Conservation (phyloP, 2,113 vertebrate species). For the Grus americana region DNA sequence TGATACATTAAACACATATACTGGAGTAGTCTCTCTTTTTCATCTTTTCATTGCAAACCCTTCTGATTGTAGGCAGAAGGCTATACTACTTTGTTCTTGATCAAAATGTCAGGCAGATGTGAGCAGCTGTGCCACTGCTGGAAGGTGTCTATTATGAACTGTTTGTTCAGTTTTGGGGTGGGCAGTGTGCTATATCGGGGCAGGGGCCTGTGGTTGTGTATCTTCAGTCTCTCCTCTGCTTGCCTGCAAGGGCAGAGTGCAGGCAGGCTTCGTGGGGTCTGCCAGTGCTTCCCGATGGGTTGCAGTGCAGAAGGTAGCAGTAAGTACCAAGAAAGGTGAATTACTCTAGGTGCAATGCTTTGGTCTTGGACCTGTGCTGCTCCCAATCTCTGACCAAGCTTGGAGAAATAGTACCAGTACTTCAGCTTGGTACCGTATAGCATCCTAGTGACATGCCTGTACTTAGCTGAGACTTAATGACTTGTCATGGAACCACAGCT, state of each 20-base stretch:
- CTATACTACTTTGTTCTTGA: background rate
- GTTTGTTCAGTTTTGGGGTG: background rate
- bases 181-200: fast-evolving
- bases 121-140: background rate
- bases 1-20: background rate
- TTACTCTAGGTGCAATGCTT: background rate
- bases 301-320: background rate
- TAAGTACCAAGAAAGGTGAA: background rate
- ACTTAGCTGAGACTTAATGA: background rate
- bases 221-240: background rate
- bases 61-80: background rate
- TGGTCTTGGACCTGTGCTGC: background rate
- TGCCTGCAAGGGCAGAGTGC: background rate
- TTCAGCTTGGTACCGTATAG: background rate
- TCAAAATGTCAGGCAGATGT: background rate
- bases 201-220: background rate
- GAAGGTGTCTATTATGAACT: background rate
- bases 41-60: background rate
- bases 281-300: fast-evolving
- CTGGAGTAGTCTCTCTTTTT: background rate
- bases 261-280: fast-evolving
- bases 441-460: background rate
- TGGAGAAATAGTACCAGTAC: background rate
- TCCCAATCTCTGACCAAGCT: background rate
- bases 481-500: background rate